These are phyloP conservation scores for Leucozona laternaria DNA, from an alignment of 2,888 invertebrate species.

Conservation along the genomic window DNA sequence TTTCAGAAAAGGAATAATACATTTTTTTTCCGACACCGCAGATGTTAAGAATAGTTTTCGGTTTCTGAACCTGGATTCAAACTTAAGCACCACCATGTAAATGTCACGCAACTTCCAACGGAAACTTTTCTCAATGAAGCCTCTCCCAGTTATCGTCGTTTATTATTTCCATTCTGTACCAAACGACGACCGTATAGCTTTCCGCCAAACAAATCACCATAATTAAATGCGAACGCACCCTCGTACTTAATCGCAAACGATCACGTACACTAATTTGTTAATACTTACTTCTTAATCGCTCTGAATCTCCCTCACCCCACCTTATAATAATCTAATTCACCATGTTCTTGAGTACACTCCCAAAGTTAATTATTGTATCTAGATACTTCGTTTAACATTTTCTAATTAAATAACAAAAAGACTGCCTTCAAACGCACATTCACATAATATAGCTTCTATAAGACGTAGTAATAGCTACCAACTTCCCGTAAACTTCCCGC, in stretches of 20 bases:
- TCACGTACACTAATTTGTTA: constrained; percentile 73
- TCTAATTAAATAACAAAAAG: constrained; percentile 62
- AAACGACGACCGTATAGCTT: background rate
- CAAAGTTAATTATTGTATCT: constrained; percentile 35
- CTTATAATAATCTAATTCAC: constrained; percentile 38
- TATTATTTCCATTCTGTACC: background rate
- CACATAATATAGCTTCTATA: constrained; percentile 17
- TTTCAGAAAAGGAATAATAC: too few species aligned
- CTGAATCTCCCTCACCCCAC: constrained; percentile 15
- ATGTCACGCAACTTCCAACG: background rate
- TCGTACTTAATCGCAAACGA: constrained; percentile 69
- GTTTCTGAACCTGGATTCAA: background rate
- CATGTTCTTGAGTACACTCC: constrained; percentile 49
- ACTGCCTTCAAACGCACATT: constrained; percentile 12
- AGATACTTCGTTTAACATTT: constrained; percentile 48
- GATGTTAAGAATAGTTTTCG: too few species aligned
- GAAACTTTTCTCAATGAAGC: background rate
- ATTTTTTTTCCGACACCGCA: too few species aligned
- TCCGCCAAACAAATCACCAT: constrained; percentile 50
- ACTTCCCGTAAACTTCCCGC: constrained; percentile 48
- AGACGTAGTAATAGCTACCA: constrained; percentile 13
- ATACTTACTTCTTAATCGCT: constrained; percentile 66
- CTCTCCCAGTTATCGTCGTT: constrained; percentile 1
- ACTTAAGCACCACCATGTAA: background rate
- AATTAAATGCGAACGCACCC: constrained; percentile 74